Evolutionary conservation across 2,888 invertebrate genomes (phyloP).

Genomic region (Dorcus parallelipipedus): DNA sequence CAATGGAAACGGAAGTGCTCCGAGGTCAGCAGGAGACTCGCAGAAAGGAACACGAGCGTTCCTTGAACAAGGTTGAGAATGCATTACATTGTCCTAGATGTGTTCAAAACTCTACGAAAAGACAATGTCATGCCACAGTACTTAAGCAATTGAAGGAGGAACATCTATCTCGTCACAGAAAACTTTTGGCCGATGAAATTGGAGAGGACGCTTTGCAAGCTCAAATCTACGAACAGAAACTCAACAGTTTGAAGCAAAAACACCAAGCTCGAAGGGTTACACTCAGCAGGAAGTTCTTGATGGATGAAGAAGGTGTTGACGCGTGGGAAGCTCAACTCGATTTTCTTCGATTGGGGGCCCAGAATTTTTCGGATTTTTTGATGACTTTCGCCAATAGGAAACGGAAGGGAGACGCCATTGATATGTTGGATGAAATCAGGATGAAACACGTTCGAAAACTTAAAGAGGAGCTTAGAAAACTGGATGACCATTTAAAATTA

Average conservation of each 20-base stretch:
- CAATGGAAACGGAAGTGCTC: too few relatives aligned
- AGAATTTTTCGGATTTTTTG: not conserved
- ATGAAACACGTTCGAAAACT: not conserved
- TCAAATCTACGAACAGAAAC: too few relatives aligned
- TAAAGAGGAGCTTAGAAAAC: not conserved
- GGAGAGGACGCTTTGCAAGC: too few relatives aligned
- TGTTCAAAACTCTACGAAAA: too few relatives aligned
- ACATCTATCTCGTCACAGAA: too few relatives aligned
- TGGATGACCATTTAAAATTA: too few relatives aligned
- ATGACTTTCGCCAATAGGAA: not conserved
- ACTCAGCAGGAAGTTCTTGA: too few relatives aligned
- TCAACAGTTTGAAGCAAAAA: too few relatives aligned
- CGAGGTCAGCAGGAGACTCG: not conserved
- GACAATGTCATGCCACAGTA: too few relatives aligned
- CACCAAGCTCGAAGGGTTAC: too few relatives aligned
- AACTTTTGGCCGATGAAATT: too few relatives aligned
- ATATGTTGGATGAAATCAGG: not conserved
- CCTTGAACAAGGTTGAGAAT: not conserved
- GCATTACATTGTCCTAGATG: slow-evolving; percentile 5
- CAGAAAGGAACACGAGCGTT: not conserved
- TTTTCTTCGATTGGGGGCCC: not conserved
- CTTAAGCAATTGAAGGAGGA: too few relatives aligned
- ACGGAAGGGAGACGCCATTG: not conserved
- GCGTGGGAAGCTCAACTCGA: not conserved
- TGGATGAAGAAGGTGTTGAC: not conserved